These are phyloP conservation scores for Phorcus lineatus DNA, from an alignment of 2,888 invertebrate species.

Conservation along the genomic window DNA sequence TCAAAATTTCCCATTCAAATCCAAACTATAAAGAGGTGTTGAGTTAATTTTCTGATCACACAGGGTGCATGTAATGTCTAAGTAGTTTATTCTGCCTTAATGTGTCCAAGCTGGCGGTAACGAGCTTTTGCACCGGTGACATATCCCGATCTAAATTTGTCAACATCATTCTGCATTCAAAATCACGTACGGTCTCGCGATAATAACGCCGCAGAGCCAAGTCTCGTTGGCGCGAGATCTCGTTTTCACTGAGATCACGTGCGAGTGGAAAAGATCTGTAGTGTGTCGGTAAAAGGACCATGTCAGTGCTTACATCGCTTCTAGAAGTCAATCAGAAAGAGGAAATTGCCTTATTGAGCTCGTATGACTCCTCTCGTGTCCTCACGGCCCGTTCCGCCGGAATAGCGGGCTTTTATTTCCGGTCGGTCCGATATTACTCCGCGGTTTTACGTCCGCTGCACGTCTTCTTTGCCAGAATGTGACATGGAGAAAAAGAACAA, in stretches of 20 bases:
- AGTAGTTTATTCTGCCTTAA: slow-evolving; percentile 23
- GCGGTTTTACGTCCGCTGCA: slow-evolving; percentile 3
- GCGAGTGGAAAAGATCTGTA: not conserved
- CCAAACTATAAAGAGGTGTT: not conserved
- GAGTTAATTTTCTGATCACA: not conserved
- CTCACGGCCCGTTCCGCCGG: slow-evolving; percentile 44
- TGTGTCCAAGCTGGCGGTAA: slow-evolving; percentile 6
- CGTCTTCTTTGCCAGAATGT: slow-evolving; percentile 19
- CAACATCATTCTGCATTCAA: slow-evolving; percentile 21
- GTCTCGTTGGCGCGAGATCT: slow-evolving; percentile 16
- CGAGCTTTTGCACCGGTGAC: slow-evolving; percentile 1
- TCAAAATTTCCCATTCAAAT: not conserved
- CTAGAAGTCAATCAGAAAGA: slow-evolving; percentile 42
- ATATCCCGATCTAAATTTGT: slow-evolving; percentile 5
- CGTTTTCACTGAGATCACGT: slow-evolving; percentile 15
- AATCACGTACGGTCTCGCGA: slow-evolving; percentile 20
- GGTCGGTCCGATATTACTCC: slow-evolving; percentile 26
- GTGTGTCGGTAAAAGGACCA: slow-evolving; percentile 14
- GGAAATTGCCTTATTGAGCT: slow-evolving; percentile 53
- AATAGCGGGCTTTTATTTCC: slow-evolving; percentile 52
- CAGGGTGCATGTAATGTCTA: not conserved
- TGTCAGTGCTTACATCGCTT: not conserved
- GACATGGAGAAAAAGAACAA: slow-evolving; percentile 21
- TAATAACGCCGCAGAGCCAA: not conserved
- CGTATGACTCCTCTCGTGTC: slow-evolving; percentile 14